These are phyloP conservation scores for Meriones psammophilus DNA, from an alignment of 2,797 vertebrate species.

Conservation along the genomic window DNA sequence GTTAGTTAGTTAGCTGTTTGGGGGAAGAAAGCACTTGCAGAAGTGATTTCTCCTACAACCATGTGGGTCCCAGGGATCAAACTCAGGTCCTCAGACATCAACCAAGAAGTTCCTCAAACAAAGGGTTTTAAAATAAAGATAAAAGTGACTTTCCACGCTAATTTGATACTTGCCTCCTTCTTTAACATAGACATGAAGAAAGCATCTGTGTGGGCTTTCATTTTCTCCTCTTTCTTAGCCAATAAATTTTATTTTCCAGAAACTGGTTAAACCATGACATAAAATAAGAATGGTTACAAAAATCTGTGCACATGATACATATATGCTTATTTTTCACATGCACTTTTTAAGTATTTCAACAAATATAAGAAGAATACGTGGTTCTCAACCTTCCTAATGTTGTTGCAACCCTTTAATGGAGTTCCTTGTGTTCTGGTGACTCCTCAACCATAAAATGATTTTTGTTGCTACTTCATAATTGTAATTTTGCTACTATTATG, in stretches of 20 bases:
- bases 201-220: not conserved
- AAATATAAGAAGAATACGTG: too few species aligned
- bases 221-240: slow-evolving; percentile 34
- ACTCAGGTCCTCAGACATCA: not conserved
- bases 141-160: not conserved
- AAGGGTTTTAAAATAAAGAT: not conserved
- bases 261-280: slow-evolving; percentile 22
- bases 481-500: too few species aligned
- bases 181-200: not conserved
- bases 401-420: not conserved
- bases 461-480: too few species aligned
- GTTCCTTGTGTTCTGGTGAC: not conserved
- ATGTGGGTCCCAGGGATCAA: not conserved
- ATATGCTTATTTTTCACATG: too few species aligned
- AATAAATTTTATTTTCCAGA: slow-evolving; percentile 4
- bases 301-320: too few species aligned
- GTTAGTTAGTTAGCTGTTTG: not conserved
- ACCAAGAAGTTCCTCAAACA: not conserved
- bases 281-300: slow-evolving; percentile 42
- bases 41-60: not conserved
- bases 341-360: too few species aligned
- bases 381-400: not conserved
- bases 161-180: slow-evolving; percentile 1
- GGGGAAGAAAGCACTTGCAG: not conserved
- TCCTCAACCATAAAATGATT: not conserved